Evolutionary conservation across 2,113 vertebrate species (phyloP), one percentile per base, ranked within the genome.

Genomic region (Paraplagusia blochii): DNA sequence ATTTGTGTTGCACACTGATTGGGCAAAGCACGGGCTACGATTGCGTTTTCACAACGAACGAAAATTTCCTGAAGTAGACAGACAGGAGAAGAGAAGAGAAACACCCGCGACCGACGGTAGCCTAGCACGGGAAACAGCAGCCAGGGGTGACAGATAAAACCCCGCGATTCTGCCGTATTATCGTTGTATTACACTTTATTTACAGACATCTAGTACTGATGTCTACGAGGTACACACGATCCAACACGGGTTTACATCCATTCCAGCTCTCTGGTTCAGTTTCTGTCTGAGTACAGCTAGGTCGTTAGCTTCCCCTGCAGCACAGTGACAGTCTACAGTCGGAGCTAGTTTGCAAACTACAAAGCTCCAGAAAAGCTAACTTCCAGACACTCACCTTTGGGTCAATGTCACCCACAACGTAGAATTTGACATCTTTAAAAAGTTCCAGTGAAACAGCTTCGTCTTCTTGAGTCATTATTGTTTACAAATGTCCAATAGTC

Each of bases 401-500:
- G 66, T 98, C 95, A 84, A 98, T 91, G 84, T 98, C 96, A 72
- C 96, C 96, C 69, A 97, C 96, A 75, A 92, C 91, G 90, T 96
- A 98, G 86, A 94, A 98, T 89, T 98, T 98, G 79, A 98, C 94
- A 72, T 98, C 94, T 88, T 93, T 94, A 72, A 98, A 98, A 84
- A 98, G 93, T 56, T 95, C 94, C 11, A 92, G 91, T 12, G 93
- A 91, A 61, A 93, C 93, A 81, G 88, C 89, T 49, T 86, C 81
- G 34, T 91, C 92, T 75, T 91, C 90, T 40, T 93, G 92, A 72
- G 88, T 79, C 91, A 92, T 92, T 71, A 53, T 66, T 80, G 59
- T 63, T 76, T 63, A 81, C 69, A 18, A 58, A 83, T 11, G 15
- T 58, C 35, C 38, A 17, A 4, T 4, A 12, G 11, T 2, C 8